Conservation (phyloP, 2,797 vertebrate genomes). For the Champsocephalus esox region DNA sequence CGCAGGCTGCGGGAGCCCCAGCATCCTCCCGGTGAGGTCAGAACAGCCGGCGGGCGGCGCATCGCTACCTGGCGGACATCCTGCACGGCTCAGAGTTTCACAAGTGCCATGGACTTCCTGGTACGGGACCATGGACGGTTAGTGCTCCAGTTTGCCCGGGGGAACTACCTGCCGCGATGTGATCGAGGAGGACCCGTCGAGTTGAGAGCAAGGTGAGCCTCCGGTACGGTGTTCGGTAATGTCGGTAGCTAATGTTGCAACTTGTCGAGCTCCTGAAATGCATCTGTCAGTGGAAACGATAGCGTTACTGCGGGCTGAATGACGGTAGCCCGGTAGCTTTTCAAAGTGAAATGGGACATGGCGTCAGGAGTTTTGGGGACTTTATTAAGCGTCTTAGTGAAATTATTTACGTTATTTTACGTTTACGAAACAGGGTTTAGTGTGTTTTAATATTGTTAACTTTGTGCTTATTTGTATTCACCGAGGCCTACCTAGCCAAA, state of each 20-base stretch:
- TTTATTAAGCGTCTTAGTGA: not conserved
- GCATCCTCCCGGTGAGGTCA: conserved; percentile 59
- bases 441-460: conserved; percentile 71
- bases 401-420: not conserved
- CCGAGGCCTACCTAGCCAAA: conserved; percentile 82
- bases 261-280: conserved; percentile 54
- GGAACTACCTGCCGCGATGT: conserved; percentile 63
- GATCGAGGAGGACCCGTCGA: conserved; percentile 57
- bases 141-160: conserved; percentile 43
- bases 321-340: conserved; percentile 56
- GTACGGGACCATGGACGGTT: conserved; percentile 75
- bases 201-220: conserved; percentile 75
- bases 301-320: conserved; percentile 63
- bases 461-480: conserved; percentile 81
- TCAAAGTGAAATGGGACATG: conserved; percentile 39
- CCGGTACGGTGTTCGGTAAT: conserved; percentile 1
- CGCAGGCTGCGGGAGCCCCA: conserved; percentile 36
- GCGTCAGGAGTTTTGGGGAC: not conserved
- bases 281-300: conserved; percentile 55
- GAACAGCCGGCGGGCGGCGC: conserved; percentile 78
- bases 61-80: conserved; percentile 79
- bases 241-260: conserved; percentile 35
- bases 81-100: conserved; percentile 72
- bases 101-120: conserved; percentile 83
- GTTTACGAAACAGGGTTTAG: not conserved